phyloP scores from a whole-genome alignment of 2,113 vertebrate species.

The Copsychus sechellarum region DNA sequence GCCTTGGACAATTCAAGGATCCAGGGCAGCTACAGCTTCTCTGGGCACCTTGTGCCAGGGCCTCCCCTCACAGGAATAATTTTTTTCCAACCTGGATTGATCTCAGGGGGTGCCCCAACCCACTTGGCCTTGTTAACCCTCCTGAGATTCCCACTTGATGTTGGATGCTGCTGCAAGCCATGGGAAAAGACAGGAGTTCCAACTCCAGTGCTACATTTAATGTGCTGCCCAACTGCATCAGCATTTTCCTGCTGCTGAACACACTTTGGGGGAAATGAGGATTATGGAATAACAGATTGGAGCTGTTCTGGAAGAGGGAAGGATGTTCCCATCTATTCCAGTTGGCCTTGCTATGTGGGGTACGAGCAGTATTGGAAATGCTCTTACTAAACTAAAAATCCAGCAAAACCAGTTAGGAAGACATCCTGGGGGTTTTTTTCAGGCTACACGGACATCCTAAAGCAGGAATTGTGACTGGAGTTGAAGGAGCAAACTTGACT shows the following conservation, averaged over 20 bases:
- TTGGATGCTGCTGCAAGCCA: neutral
- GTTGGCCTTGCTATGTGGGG: neutral
- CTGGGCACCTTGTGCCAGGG: neutral
- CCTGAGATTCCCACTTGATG: neutral
- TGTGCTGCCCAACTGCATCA: neutral
- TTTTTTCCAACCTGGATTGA: neutral
- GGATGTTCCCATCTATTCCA: neutral
- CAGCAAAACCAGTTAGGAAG: neutral
- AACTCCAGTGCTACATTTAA: neutral
- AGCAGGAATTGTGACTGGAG: neutral
- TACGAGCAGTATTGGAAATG: neutral
- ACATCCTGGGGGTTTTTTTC: neutral
- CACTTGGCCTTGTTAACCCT: neutral
- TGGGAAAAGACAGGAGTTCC: neutral
- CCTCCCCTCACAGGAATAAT: neutral
- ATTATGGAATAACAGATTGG: neutral
- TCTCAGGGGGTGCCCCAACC: neutral
- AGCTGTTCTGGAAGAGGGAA: neutral
- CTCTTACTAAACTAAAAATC: neutral
- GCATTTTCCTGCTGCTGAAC: neutral
- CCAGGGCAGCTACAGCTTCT: no score
- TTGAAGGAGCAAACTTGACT: neutral
- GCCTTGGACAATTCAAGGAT: neutral
- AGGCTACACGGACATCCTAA: neutral
- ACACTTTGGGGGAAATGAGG: neutral